Conservation (phyloP, 2,888 invertebrate genomes). For the Merodon equestris region DNA sequence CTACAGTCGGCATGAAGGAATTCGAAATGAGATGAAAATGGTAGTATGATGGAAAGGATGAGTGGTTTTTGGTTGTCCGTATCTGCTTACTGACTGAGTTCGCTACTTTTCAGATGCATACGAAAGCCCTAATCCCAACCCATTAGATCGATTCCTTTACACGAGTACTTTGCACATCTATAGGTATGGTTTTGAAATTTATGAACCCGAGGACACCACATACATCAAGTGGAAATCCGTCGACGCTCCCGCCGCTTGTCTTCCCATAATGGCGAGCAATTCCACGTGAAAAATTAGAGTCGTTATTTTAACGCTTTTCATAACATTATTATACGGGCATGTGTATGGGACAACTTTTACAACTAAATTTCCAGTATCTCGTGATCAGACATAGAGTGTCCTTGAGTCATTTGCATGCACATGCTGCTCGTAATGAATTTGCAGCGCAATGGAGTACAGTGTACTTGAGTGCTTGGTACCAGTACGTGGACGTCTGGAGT, state of each 20-base stretch:
- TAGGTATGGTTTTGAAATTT: conserved; percentile 28
- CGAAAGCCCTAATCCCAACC: conserved; percentile 44
- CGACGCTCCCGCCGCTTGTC: conserved; percentile 5
- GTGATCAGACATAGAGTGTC: conserved; percentile 55
- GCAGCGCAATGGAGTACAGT: conserved; percentile 10
- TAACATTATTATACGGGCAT: not conserved
- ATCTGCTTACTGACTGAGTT: too few species aligned
- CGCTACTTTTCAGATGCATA: conserved; percentile 30
- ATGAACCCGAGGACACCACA: conserved; percentile 24
- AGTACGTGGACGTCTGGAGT: conserved; percentile 18
- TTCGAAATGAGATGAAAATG: conserved; percentile 48
- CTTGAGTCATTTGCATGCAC: conserved; percentile 62
- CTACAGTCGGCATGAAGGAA: conserved; percentile 44
- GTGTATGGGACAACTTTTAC: not conserved
- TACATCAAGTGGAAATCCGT: conserved; percentile 37
- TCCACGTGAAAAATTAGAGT: conserved; percentile 39
- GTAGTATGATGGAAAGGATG: conserved; percentile 57
- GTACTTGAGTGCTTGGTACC: not conserved
- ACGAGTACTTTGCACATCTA: not conserved
- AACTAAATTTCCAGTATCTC: conserved; percentile 37
- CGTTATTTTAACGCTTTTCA: conserved; percentile 60
- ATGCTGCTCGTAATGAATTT: conserved; percentile 47
- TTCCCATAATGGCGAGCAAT: conserved; percentile 43
- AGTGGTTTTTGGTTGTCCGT: conserved; percentile 40
- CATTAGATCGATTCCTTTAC: conserved; percentile 61